Base-by-base conservation (phyloP, 2,113 vertebrate genomes). In the Cebus imitator region DNA sequence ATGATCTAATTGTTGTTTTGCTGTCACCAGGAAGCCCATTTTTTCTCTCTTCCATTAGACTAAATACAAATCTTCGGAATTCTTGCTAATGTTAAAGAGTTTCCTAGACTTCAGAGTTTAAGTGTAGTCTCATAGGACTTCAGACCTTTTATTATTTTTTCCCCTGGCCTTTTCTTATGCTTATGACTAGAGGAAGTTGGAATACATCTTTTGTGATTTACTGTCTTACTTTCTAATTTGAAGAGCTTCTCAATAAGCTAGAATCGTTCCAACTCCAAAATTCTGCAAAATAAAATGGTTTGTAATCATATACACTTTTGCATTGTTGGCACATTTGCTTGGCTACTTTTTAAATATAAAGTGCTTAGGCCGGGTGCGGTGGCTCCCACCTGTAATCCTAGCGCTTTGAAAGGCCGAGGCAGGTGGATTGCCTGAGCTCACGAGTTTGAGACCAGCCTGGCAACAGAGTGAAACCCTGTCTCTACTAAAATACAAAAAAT, bases 71-170 rank as follows among this genome's bases (percentile, higher is more conserved):
- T 95, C 66, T 92, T 82, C 85, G 90, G 58, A 81, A 18, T 78
- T 75, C 52, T 76, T 92, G 45, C 37, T 83, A 68, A 81, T 90
- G 16, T 82, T 97, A 88, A 96, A 95, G 83, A 40, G 5, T 81
- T 95, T 92, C 94, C n/a, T 85, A 68, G 40, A 85, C 61, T 32
- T 81, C 50, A 75, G 68, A 52, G 58, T 91, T 90, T 73, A 90
- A 90, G 48, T 95, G 70, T 81, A 35, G 48, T 81, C 40, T 90
- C 11, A 35, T 10, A 68, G 40, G 72, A 70, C 78, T 96, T 75
- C n/a, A 95, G 57, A 25, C 90, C 35, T 83, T 91, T 37, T 48
- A 23, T 48, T 55, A 76, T 40, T 85, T 66, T 32, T 40, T 1
- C 16, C 50, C 27, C n/a, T 86, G 27, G 10, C 88, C 50, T 84